These are phyloP conservation scores for Ailurus styani DNA, from an alignment of 2,113 vertebrate genomes.

Conservation along the genomic window DNA sequence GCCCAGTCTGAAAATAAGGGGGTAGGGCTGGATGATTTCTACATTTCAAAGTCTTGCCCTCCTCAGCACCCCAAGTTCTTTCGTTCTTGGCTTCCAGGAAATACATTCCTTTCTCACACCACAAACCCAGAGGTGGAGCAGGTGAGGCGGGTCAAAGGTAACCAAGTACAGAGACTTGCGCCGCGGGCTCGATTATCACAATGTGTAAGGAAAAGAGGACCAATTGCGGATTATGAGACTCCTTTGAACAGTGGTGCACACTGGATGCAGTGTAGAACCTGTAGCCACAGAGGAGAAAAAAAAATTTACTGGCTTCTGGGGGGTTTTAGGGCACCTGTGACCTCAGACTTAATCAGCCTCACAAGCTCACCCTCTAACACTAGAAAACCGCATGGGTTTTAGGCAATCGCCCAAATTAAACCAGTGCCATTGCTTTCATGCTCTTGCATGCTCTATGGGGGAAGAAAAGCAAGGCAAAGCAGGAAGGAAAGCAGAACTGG, in stretches of 20 bases:
- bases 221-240: neutral
- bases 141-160: neutral
- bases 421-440: neutral
- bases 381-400: slow-evolving; percentile 14
- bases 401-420: neutral
- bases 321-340: neutral
- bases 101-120: neutral
- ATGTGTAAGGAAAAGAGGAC: neutral
- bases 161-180: neutral
- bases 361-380: neutral
- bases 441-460: neutral
- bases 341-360: slow-evolving; percentile 26
- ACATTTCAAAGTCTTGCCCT: neutral
- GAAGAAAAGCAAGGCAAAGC: neutral
- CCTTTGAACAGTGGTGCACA: neutral
- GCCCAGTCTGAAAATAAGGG: neutral
- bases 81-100: slow-evolving; percentile 6
- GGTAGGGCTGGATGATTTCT: neutral
- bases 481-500: neutral
- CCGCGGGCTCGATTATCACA: neutral
- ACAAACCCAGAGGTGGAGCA: neutral
- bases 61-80: neutral
- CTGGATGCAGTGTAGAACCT: neutral
- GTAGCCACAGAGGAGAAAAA: slow-evolving; percentile 10
- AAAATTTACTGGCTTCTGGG: neutral